Conservation (phyloP, 2,888 invertebrate species). For the Polymixis lichenea region DNA sequence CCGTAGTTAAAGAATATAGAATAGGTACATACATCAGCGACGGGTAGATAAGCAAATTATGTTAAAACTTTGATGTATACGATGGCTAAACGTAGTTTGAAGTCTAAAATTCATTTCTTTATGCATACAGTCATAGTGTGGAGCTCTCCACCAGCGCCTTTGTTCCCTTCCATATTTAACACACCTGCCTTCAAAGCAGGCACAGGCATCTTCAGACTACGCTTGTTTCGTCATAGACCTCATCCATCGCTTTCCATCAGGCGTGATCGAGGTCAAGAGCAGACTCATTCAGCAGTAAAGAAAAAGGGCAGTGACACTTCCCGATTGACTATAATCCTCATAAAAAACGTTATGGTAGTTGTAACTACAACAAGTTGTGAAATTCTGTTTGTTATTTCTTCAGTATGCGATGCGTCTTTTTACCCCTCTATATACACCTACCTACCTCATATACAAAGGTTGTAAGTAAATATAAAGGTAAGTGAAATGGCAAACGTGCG, state of each 20-base stretch:
- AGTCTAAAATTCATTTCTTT: not conserved
- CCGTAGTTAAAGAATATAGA: no score
- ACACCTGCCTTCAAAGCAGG: no score
- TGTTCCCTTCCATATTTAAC: no score
- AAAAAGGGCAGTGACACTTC: no score
- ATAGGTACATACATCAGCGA: not conserved
- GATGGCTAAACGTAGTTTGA: not conserved
- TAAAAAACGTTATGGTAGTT: not conserved
- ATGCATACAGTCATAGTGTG: no score
- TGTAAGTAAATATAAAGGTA: constrained; percentile 66
- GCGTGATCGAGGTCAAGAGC: no score
- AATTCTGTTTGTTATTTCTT: not conserved
- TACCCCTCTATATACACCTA: not conserved
- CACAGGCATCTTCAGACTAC: no score
- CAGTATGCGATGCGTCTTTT: not conserved
- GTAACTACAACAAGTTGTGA: not conserved
- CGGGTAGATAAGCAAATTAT: not conserved
- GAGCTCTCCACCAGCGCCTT: no score
- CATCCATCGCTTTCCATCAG: no score
- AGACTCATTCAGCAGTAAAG: no score
- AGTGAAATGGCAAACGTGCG: constrained; percentile 78
- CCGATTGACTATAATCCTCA: not conserved
- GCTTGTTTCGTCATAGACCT: no score
- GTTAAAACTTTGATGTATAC: not conserved
- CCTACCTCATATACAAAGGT: constrained; percentile 7